Base-by-base conservation (phyloP, 2,797 vertebrate species). In the Lagocephalus sceleratus region DNA sequence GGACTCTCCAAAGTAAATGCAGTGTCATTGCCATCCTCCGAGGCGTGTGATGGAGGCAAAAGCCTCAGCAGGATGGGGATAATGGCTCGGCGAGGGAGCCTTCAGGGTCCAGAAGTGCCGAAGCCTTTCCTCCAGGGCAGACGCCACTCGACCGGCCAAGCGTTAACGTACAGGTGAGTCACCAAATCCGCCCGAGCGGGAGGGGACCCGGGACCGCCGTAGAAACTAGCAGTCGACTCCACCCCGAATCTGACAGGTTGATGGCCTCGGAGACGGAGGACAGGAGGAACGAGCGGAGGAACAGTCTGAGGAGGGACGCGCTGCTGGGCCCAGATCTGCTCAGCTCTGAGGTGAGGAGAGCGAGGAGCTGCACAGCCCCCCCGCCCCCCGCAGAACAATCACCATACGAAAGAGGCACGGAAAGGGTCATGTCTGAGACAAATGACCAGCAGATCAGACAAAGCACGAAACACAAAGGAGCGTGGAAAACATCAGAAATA, bases 141-240 rank as follows among this genome's bases (percentile, higher is more conserved):
- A 66, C 81, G 85, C 1, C 88, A 89, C 49, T 87, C 84, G 21
- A 87, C 83, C 7, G 83, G 85, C 1, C 87, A 90, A 71, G 64
- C 76, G 0, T 47, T 84, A 0, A 73, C 82, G 19, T 69, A 68
- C 47, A 84, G 89, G 88, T 90, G 78, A 77, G 58, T 5, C 0
- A n/a, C 47, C 1, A 6, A 11, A 62, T 7, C 14, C 32, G 1
- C 32, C 32, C 10, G 32, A 35, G 32, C 11, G 2, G 4, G 10
- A 35, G 10, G 11, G 3, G 4, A 35, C 29, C 29, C 8, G 11
- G 9, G 11, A 29, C n/a, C n/a, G n/a, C n/a, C n/a, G n/a, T 15
- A 5, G 40, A 16, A 6, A 42, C 6, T n/a, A 52, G 49, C 42
- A 15, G 2, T 1, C 22, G 7, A 22, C 29, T 3, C 21, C 29